A percentile compares a stretch with the other conserved stretches of the same genome.
Conservation (phyloP, 2,797 vertebrate species). For the Pitangus sulphuratus region DNA sequence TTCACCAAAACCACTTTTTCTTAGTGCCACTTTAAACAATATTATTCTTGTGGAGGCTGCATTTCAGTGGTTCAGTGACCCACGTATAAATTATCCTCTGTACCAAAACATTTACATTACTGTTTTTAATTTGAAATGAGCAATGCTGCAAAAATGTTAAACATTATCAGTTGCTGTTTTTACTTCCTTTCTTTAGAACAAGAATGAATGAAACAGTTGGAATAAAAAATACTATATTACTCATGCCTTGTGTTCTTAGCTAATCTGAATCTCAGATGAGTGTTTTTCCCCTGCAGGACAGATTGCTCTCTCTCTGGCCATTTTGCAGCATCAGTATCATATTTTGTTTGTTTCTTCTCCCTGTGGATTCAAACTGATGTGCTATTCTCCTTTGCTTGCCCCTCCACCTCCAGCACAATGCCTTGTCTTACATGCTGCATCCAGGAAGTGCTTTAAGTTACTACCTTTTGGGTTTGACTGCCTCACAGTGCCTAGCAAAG, state of each 20-base stretch:
- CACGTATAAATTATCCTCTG: background rate
- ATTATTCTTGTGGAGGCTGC: background rate
- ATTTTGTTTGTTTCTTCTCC: background rate
- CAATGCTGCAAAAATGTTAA: background rate
- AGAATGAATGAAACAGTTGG: background rate
- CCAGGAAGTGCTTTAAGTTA: background rate
- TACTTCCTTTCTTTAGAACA: constrained; percentile 23
- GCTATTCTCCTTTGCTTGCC: background rate
- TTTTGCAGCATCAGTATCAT: background rate
- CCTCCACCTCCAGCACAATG: background rate
- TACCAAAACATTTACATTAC: background rate
- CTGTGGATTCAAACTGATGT: background rate
- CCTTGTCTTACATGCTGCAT: background rate
- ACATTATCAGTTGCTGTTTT: background rate
- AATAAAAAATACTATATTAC: background rate
- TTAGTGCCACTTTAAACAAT: background rate
- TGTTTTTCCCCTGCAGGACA: background rate
- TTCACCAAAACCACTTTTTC: background rate
- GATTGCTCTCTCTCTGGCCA: background rate
- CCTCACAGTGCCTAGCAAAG: background rate
- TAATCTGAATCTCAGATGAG: constrained; percentile 9
- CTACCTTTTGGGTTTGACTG: background rate
- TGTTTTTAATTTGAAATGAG: background rate
- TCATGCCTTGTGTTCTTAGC: background rate
- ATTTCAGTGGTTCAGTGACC: background rate